Conservation (phyloP, 1,140 invertebrate species). For the Hydropsyche tenuis region DNA sequence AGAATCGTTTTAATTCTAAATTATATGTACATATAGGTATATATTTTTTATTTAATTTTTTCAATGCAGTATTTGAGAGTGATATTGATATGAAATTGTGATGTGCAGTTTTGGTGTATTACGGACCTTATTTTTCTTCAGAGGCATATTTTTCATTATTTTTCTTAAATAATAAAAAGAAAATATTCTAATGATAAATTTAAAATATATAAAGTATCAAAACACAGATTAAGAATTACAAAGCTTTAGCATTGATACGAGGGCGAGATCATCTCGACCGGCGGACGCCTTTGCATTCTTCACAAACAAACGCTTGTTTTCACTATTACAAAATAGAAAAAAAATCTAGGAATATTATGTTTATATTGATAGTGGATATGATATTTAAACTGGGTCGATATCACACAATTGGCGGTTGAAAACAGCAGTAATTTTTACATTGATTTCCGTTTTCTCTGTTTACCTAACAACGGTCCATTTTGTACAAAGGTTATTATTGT, state of each 20-base stretch:
- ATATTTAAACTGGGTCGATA: constrained; percentile 17
- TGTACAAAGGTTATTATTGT: constrained; percentile 4
- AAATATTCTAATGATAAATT: no score
- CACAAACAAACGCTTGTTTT: neutral
- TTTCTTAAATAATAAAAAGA: neutral
- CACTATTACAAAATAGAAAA: neutral
- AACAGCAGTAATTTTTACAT: neutral
- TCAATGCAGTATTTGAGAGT: no score
- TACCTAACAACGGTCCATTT: constrained; percentile 3
- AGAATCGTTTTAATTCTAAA: no score
- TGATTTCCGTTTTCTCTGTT: neutral
- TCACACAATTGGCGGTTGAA: neutral
- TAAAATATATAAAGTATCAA: no score
- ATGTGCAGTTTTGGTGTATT: no score
- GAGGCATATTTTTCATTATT: no score
- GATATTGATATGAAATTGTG: no score
- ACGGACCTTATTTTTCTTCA: no score
- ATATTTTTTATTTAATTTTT: no score
- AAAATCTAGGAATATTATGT: neutral
- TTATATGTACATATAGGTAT: no score
- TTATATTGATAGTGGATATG: neutral
- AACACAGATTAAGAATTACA: neutral
- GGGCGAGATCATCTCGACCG: neutral
- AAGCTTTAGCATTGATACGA: neutral
- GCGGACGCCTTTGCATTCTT: neutral